Conservation (phyloP, 2,888 invertebrate genomes). For the Bombylius discolor region DNA sequence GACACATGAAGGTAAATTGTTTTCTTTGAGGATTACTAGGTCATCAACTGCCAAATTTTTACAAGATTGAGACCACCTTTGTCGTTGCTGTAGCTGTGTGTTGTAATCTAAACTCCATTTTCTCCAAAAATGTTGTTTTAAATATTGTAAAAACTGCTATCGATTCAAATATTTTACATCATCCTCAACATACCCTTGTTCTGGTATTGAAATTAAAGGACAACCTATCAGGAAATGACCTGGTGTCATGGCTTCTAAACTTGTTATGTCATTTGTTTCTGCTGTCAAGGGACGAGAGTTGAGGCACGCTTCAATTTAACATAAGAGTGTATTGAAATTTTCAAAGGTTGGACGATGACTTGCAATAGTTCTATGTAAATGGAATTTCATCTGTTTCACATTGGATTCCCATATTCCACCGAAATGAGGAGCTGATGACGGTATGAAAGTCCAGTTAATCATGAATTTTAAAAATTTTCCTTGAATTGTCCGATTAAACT, state of each 20-base stretch:
- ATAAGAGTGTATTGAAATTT: background rate
- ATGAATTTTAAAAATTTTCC: background rate
- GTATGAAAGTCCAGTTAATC: background rate
- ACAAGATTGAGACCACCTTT: no score
- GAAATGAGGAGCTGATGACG: background rate
- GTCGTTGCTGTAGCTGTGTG: no score
- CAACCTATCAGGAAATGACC: background rate
- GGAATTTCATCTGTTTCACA: background rate
- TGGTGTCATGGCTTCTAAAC: background rate
- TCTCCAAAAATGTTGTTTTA: no score
- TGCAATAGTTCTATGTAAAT: background rate
- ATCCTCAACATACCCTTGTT: background rate
- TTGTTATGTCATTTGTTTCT: background rate
- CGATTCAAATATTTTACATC: no score
- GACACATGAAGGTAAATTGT: background rate
- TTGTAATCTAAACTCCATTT: no score
- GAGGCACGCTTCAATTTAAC: background rate
- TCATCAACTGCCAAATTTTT: no score
- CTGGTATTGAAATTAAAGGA: background rate
- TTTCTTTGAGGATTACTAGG: no score
- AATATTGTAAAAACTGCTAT: no score
- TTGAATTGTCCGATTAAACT: background rate
- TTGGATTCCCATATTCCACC: background rate
- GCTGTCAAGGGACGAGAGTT: background rate
- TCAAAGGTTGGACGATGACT: background rate